A percentile compares a stretch with the other conserved stretches of the same genome.
Conservation (phyloP, 92 coral and sea anemone species). For the Epizoanthus scotinus region DNA sequence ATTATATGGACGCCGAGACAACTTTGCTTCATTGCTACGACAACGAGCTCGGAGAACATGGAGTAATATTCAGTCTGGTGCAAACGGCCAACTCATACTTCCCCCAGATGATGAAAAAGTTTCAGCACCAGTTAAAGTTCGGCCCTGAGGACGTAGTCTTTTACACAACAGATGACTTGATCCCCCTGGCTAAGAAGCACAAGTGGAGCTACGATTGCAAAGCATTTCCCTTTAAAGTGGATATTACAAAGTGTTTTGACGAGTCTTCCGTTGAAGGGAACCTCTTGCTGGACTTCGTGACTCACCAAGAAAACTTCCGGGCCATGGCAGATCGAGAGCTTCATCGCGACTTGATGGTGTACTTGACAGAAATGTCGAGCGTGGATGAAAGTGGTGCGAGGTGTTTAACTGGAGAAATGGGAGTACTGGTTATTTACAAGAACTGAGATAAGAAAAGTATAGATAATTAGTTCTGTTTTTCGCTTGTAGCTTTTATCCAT, state of each 20-base stretch:
- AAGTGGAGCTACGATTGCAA: slow-evolving; percentile 46
- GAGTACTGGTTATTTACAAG: slow-evolving; percentile 48
- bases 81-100: slow-evolving; percentile 51
- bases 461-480: background rate
- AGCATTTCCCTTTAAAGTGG: slow-evolving; percentile 30
- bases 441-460: background rate
- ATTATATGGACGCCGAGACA: slow-evolving; percentile 59
- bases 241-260: slow-evolving; percentile 46
- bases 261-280: slow-evolving; percentile 48
- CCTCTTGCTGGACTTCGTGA: slow-evolving; percentile 50
- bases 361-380: slow-evolving; percentile 35
- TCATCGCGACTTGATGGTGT: slow-evolving; percentile 24
- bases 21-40: slow-evolving; percentile 40
- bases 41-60: slow-evolving; percentile 41
- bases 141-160: slow-evolving; percentile 48
- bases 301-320: slow-evolving; percentile 59
- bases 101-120: slow-evolving; percentile 47
- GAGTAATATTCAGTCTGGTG: slow-evolving; percentile 55
- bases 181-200: slow-evolving; percentile 27
- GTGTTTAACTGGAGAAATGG: slow-evolving; percentile 57
- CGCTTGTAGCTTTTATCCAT: background rate
- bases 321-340: slow-evolving; percentile 53
- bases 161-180: slow-evolving; percentile 50
- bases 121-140: slow-evolving; percentile 46
- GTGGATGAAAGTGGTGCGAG: slow-evolving; percentile 22